Base-by-base conservation (phyloP, 2,113 vertebrate species). In the Dipodomys spectabilis region DNA sequence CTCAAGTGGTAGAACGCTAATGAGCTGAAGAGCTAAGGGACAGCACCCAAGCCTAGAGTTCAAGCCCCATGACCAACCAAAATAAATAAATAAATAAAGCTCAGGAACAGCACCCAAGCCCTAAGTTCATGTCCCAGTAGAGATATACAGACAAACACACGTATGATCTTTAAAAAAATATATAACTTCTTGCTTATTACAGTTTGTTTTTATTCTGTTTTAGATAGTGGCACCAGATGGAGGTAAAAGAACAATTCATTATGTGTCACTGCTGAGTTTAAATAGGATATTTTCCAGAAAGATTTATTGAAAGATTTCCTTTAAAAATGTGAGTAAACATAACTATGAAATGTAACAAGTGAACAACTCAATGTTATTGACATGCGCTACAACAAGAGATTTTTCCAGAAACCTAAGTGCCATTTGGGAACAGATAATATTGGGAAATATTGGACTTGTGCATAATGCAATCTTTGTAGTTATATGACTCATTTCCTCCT, bases 121-220 rank as follows among this genome's bases (percentile, higher is more conserved):
- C 39, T 39, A 39, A 39, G 39, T 39, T 39, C 39, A 39, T 39
- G 39, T 39, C 39, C 39, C 39, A 39, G 39, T 39, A 39, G 39
- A 39, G 39, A 39, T 39, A 39, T 5, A 39, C 39, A 39, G 39
- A 39, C 39, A 39, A 39, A 39, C 39, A 39, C 39, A 39, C 39
- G 35, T 39, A 39, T 39, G 39, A 39, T 39, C 39, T 39, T 39
- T 39, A 39, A 39, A 39, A 39, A 39, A 39, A 39, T 39, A 39
- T 39, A 39, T 39, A 39, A 92, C 69, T 91, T 90, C 75, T 88
- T 74, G 73, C 72, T 57, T 92, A 74, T 95, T 90, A 80, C 44
- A 93, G 79, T 95, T 96, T 93, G 72, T 89, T 91, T 69, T 92
- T 86, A 86, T 82, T 95, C 64, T 90, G 35, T 93, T 89, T 60